Base-by-base conservation (phyloP, 2,888 invertebrate species). In the Cheilosia vernalis region DNA sequence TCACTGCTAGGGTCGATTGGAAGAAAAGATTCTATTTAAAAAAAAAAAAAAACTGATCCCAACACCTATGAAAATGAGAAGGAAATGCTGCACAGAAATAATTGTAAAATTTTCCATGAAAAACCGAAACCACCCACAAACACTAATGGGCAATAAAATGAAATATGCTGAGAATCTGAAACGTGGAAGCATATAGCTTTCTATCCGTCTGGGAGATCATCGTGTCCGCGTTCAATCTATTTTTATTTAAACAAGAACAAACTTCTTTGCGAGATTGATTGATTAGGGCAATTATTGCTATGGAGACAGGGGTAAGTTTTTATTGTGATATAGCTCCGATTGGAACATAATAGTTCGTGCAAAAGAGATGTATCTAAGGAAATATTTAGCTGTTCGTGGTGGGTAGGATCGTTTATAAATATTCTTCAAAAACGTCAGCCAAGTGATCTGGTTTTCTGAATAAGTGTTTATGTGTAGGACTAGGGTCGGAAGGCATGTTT, bases 221-320 rank as follows among this genome's bases (percentile, higher is more conserved):
- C 13, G 27, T 33, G 53, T 44, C 27, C 51, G 49, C 30, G 6
- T 17, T 13, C 30, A 44, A 30, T 33, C 58, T 70, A 70, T 70
- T 60, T 70, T 70, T 60, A 70, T 24, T 30, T 24, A 17, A 70
- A 70, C 58, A 58, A 70, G 58, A 58, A 58, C 58, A 49, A 17
- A 49, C 24, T 60, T 37, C 40, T 37, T 49, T 13, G 49, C 1
- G 9, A 47, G 58, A 70, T 70, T 60, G 49, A 70, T 70, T 58
- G 47, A 44, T 58, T 47, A 13, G 58, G 47, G 47, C 17, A 53
- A 19, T 44, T 27, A 44, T 67, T 24, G 40, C 10, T 66, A 53
- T 53, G n/a, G 15, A 15, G 4, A 15, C 24, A 6, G 24, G 4
- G 13, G 7, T 17, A 6, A 2, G 13, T 37, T 10, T 40, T n/a